These are phyloP conservation scores for Blastobasis adustella DNA, from an alignment of 2,888 invertebrate species.

Conservation along the genomic window DNA sequence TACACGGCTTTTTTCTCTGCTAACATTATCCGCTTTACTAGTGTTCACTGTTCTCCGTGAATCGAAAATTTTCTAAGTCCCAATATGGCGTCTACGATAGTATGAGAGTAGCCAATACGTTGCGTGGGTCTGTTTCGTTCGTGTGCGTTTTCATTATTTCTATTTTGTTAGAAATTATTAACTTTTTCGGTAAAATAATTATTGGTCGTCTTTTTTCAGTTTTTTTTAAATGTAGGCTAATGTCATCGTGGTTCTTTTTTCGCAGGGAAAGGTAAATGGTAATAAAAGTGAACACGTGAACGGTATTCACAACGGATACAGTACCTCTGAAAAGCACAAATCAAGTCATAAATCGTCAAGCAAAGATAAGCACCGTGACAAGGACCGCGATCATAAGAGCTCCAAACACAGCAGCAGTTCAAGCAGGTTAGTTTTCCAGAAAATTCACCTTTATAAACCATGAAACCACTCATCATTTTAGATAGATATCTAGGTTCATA, in stretches of 20 bases:
- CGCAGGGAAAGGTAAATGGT: conserved; percentile 70
- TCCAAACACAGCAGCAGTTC: conserved; percentile 67
- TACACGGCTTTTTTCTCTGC: conserved; percentile 14
- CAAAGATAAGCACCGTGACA: conserved; percentile 81
- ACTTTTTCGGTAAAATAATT: too few relatives aligned
- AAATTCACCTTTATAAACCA: conserved; percentile 26
- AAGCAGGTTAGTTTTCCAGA: conserved; percentile 65
- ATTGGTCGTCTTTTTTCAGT: too few relatives aligned
- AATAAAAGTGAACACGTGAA: conserved; percentile 80
- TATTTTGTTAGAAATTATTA: too few relatives aligned
- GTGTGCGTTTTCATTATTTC: too few relatives aligned
- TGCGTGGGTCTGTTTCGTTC: conserved; percentile 40
- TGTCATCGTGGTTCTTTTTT: conserved; percentile 15
- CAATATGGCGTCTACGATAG: conserved; percentile 91
- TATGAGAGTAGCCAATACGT: conserved; percentile 63
- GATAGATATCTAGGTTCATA: neutral
- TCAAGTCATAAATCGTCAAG: conserved; percentile 80
- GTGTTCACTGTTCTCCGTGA: conserved; percentile 57
- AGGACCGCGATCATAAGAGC: conserved; percentile 77
- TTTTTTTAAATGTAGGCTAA: neutral
- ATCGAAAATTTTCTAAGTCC: conserved; percentile 81
- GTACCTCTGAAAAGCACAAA: conserved; percentile 69
- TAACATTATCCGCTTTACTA: conserved; percentile 53
- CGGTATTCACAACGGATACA: conserved; percentile 87
- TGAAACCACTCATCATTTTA: neutral